Evolutionary conservation across 2,113 vertebrate species (phyloP).

Genomic region (Pterocles orientalis): DNA sequence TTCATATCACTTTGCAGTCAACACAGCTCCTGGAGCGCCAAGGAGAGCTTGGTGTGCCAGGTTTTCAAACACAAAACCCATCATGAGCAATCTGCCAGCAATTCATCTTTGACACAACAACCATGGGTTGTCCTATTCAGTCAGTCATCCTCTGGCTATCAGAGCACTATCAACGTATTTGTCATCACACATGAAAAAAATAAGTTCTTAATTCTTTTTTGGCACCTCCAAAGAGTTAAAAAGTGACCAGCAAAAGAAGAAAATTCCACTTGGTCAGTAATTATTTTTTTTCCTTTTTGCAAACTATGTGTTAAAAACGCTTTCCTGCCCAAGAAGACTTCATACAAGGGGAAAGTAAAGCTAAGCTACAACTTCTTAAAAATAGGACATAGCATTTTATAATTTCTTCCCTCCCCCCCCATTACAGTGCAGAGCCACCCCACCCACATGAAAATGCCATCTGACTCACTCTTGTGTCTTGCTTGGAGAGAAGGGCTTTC

Average conservation of each 20-base stretch:
- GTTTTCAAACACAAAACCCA: not conserved
- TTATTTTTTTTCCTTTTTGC: not conserved
- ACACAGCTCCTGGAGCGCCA: not conserved
- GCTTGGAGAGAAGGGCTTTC: conserved; percentile 16
- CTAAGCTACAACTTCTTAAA: conserved; percentile 36
- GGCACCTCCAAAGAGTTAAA: not conserved
- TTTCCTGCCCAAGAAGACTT: conserved; percentile 7
- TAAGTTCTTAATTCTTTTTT: not conserved
- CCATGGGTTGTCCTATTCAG: not conserved
- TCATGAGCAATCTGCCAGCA: not conserved
- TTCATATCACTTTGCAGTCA: not conserved
- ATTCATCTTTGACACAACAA: not conserved
- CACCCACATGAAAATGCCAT: not conserved
- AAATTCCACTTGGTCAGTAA: not conserved
- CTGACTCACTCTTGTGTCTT: conserved; percentile 26
- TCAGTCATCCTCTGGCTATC: not conserved
- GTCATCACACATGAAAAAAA: not conserved
- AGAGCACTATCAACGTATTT: not conserved
- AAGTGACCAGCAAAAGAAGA: not conserved
- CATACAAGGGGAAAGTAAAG: not conserved
- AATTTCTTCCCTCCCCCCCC: not conserved
- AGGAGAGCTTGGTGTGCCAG: not conserved
- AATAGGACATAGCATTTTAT: not conserved
- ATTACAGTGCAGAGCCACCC: not conserved
- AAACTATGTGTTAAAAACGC: not conserved